phyloP scores from a whole-genome alignment of 1,140 invertebrate genomes.

The Mercenaria mercenaria region DNA sequence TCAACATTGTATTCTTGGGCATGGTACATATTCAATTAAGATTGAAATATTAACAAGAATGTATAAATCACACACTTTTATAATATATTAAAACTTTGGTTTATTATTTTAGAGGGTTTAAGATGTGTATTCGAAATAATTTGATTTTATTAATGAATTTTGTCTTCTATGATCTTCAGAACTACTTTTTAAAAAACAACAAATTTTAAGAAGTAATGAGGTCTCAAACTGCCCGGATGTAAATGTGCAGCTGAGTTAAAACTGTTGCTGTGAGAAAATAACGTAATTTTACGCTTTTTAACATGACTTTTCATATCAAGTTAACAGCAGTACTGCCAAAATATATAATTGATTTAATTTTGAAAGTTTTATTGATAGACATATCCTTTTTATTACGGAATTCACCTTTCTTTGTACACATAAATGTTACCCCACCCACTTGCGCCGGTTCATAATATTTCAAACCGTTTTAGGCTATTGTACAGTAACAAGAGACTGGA shows the following conservation, averaged over 20 bases:
- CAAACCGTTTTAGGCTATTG: too few relatives aligned
- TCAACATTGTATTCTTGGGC: neutral
- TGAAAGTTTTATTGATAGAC: neutral
- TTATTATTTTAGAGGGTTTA: too few relatives aligned
- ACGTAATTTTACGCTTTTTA: too few relatives aligned
- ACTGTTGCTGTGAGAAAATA: neutral
- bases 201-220: neutral
- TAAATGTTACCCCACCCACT: constrained; percentile 56
- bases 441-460: too few relatives aligned
- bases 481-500: too few relatives aligned
- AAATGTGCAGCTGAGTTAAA: constrained; percentile 4
- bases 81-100: too few relatives aligned
- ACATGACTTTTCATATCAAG: too few relatives aligned
- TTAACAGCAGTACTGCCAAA: too few relatives aligned
- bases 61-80: too few relatives aligned
- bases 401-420: neutral
- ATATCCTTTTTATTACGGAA: neutral
- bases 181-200: neutral
- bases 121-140: too few relatives aligned
- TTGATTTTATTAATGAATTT: too few relatives aligned
- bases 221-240: constrained; percentile 38
- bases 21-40: neutral
- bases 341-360: neutral
- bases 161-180: neutral
- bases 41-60: too few relatives aligned